Evolutionary conservation across 1,140 invertebrate genomes (phyloP).

Genomic region (Cyclina sinensis): DNA sequence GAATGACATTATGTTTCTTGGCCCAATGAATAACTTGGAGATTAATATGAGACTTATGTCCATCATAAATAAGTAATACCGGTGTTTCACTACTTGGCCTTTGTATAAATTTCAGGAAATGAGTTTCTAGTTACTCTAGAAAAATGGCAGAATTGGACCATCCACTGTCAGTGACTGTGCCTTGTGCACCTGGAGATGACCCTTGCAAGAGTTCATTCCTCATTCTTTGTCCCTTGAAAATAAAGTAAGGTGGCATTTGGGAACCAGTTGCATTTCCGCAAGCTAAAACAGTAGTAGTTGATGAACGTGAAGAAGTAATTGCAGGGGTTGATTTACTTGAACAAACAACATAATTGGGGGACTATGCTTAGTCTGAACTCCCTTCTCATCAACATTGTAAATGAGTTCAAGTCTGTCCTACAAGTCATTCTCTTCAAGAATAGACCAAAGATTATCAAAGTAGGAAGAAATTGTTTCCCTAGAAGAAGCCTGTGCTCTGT

Average conservation of each 20-base stretch:
- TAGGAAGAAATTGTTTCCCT: background rate
- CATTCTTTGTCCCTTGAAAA: too few relatives aligned
- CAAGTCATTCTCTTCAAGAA: background rate
- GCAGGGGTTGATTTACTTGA: background rate
- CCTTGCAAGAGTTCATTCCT: too few relatives aligned
- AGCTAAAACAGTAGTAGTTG: too few relatives aligned
- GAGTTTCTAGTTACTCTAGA: background rate
- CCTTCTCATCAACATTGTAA: too few relatives aligned
- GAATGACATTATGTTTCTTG: slow-evolving; percentile 38
- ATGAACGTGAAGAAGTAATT: too few relatives aligned
- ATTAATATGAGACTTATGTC: slow-evolving; percentile 38
- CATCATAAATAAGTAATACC: too few relatives aligned
- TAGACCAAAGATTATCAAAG: background rate
- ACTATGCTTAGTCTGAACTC: background rate
- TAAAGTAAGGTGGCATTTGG: too few relatives aligned
- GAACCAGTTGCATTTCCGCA: too few relatives aligned
- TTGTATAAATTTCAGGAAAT: too few relatives aligned
- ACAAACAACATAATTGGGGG: background rate
- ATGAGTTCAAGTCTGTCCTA: background rate
- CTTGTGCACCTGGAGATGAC: too few relatives aligned
- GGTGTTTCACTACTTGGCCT: too few relatives aligned
- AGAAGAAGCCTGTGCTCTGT: background rate
- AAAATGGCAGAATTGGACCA: slow-evolving; percentile 3
- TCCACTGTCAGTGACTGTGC: background rate
- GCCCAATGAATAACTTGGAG: slow-evolving; percentile 7